These are phyloP conservation scores for Trochalopteron elliotii DNA, from an alignment of 2,113 vertebrate species.

Conservation along the genomic window DNA sequence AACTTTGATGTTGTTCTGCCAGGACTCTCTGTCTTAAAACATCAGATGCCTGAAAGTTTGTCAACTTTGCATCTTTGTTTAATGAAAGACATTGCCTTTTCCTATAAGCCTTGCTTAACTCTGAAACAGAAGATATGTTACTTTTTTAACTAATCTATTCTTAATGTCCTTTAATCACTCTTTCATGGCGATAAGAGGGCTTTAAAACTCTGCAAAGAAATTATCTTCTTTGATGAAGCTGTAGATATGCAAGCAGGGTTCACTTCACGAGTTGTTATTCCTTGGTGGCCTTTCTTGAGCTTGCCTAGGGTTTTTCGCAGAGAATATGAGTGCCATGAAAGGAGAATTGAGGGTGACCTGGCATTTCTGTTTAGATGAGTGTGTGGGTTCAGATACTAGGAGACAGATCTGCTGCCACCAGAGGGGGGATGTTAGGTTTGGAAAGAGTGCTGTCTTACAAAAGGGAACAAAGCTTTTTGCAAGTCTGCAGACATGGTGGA, in stretches of 20 bases:
- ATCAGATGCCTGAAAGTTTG: neutral
- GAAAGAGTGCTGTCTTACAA: neutral
- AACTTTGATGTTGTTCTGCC: neutral
- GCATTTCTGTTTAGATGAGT: neutral
- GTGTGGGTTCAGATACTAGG: neutral
- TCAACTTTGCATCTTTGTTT: neutral
- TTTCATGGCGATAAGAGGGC: neutral
- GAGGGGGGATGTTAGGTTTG: neutral
- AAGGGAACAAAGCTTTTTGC: neutral
- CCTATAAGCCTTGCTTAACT: neutral
- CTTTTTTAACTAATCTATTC: neutral
- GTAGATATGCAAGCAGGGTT: neutral
- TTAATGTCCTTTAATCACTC: neutral
- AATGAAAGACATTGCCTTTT: neutral
- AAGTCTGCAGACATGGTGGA: neutral
- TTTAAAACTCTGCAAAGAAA: neutral
- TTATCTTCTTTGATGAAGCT: neutral
- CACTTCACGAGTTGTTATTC: neutral
- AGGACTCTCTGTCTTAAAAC: neutral
- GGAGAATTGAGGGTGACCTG: neutral
- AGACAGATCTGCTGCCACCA: neutral
- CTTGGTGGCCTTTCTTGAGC: neutral
- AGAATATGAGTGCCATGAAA: neutral
- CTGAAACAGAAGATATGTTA: neutral
- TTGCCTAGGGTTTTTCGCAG: neutral